Percentiles rank a stretch among this genome's conserved stretches.
Conservation (phyloP, 1,140 invertebrate genomes). For the Ridgeia piscesae region DNA sequence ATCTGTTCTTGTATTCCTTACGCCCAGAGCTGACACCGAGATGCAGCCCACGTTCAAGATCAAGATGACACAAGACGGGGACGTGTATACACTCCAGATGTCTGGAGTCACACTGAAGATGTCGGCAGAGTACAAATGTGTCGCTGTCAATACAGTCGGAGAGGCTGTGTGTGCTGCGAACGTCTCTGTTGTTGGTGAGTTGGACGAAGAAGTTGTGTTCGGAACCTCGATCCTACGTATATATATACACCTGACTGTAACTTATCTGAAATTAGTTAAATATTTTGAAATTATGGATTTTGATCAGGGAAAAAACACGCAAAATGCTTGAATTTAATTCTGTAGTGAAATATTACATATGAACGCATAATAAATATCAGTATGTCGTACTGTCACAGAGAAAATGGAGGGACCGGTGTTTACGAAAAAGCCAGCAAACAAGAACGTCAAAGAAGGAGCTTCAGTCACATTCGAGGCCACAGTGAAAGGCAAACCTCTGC, state of each 20-base stretch:
- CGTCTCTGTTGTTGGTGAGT: constrained; percentile 27
- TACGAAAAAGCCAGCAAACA: constrained; percentile 41
- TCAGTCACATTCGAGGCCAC: constrained; percentile 53
- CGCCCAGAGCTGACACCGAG: constrained; percentile 19
- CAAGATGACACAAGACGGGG: constrained; percentile 77
- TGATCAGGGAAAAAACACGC: background rate
- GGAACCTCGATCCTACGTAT: background rate
- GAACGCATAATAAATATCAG: background rate
- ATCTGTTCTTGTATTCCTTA: background rate
- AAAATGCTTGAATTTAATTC: background rate
- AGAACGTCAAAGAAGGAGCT: constrained; percentile 48
- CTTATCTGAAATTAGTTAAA: background rate
- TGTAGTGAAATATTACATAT: background rate
- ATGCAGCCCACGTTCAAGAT: constrained; percentile 49
- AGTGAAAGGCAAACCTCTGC: constrained; percentile 50
- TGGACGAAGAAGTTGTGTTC: background rate
- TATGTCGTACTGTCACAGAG: constrained; percentile 40
- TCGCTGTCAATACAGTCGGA: constrained; percentile 51
- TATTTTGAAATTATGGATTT: background rate
- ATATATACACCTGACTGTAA: background rate
- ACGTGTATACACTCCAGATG: constrained; percentile 67
- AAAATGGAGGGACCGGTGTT: constrained; percentile 50
- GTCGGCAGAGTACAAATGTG: constrained; percentile 50
- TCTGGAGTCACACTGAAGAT: constrained; percentile 42
- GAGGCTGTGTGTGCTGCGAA: constrained; percentile 39